Conservation (phyloP, 2,888 invertebrate species). For the Ephialtes manifestator region DNA sequence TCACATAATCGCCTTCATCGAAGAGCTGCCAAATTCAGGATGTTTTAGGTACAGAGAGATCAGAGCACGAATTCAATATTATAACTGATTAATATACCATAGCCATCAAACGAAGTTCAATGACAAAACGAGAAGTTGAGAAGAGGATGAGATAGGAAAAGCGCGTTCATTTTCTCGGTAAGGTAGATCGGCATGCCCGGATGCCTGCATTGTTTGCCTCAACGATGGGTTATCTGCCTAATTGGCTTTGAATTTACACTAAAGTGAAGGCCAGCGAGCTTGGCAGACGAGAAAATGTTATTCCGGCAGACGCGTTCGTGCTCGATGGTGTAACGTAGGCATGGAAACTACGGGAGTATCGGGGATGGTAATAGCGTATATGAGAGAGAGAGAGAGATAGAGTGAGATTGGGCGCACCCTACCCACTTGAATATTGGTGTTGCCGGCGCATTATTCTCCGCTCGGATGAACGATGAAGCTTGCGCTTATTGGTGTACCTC, state of each 20-base stretch:
- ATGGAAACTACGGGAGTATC: constrained; percentile 29
- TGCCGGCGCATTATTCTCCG: constrained; percentile 60
- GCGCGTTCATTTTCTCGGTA: constrained; percentile 29
- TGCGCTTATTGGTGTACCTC: constrained; percentile 59
- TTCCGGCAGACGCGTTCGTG: constrained; percentile 18
- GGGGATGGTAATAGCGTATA: constrained; percentile 16
- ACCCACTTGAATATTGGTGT: constrained; percentile 56
- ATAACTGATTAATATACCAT: background rate
- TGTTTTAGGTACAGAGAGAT: no score
- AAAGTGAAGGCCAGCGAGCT: constrained; percentile 30
- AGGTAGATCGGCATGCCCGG: constrained; percentile 19
- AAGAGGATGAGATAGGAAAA: background rate
- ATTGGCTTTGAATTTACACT: constrained; percentile 62
- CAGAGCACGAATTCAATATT: no score
- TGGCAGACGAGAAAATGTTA: constrained; percentile 61
- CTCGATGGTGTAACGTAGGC: constrained; percentile 5
- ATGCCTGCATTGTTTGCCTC: constrained; percentile 59
- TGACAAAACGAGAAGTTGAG: background rate
- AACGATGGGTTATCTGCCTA: constrained; percentile 64
- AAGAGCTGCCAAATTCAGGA: no score
- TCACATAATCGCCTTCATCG: no score
- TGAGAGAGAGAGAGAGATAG: background rate
- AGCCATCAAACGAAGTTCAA: background rate
- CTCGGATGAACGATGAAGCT: constrained; percentile 58
- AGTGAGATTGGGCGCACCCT: constrained; percentile 43